Evolutionary conservation across 2,797 vertebrate genomes (phyloP), one percentile per base, ranked within the genome.

Genomic region (Clangula hyemalis): DNA sequence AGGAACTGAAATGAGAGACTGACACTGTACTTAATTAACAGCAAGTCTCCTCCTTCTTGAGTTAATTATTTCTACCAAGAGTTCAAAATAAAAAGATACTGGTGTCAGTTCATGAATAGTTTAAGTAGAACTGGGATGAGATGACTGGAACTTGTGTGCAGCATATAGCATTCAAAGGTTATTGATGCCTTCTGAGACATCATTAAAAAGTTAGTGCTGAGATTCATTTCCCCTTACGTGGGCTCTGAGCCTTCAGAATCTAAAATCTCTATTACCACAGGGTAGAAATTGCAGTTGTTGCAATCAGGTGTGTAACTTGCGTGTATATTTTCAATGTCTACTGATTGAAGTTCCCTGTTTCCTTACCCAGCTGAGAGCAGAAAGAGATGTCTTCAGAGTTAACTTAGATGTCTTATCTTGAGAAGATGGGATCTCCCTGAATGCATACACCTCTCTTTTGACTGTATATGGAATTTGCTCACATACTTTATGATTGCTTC

Each of bases 381-480:
- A 54, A 18, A 70, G 13, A 81, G 4, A 62, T n/a, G 39, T 79
- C 70, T 86, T 77, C 75, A 64, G 77, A 95, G 66, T 61, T 71
- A 93, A 90, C 47, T 60, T 32, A 30, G 21, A 61, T 61, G 5
- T 69, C 69, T 93, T 89, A 93, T 95, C 87, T 91, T 60, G 47
- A 91, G 76, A 53, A 93, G 91, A 89, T 66, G 58, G 51, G 41
- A 86, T 91, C 58, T 77, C 73, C 14, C 19, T 73, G 70, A 66
- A 34, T 34, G 22, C 68, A 72, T 84, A 91, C 66, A 64, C 84
- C 80, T 88, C 73, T 73, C 80, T 91, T 84, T 93, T 95, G 85
- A 88, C 95, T 88, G n/a, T 95, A 82, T 86, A 95, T 88, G 93
- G 94, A 86, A 76, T 88, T 90, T 93, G 9, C 34, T 84, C 53